Conservation (phyloP, 2,113 vertebrate genomes). For the Gopherus evgoodei region DNA sequence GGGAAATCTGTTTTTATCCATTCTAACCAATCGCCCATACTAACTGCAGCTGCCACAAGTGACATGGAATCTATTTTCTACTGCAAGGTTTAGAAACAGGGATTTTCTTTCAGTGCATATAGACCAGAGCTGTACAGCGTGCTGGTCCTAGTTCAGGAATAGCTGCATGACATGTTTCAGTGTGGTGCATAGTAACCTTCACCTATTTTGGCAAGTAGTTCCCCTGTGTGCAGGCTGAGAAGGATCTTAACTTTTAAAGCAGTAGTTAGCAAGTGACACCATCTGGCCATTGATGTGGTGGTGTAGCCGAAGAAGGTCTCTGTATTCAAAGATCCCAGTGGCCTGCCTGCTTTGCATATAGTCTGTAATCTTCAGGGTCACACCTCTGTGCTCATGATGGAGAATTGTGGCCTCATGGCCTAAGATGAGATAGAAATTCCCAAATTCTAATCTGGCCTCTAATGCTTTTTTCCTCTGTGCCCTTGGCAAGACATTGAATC, state of each 20-base stretch:
- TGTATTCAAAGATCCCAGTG: neutral
- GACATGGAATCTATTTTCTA: constrained; percentile 55
- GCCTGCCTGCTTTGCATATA: neutral
- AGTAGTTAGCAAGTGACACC: neutral
- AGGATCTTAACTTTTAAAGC: neutral
- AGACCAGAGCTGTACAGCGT: neutral
- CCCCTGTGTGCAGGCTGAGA: neutral
- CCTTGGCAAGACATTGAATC: neutral
- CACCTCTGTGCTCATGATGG: neutral
- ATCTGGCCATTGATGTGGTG: rapidly evolving
- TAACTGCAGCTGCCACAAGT: constrained; percentile 67
- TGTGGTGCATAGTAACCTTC: neutral
- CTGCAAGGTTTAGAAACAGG: neutral
- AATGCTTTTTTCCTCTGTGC: rapidly evolving
- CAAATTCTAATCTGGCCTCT: neutral
- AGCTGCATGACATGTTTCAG: neutral
- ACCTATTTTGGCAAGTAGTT: neutral
- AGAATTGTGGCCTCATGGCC: neutral
- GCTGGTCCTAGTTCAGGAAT: neutral
- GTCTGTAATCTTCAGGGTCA: rapidly evolving
- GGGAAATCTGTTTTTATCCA: constrained; percentile 78
- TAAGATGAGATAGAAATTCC: rapidly evolving
- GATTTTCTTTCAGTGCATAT: neutral
- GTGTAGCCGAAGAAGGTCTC: rapidly evolving
- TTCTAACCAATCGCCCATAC: constrained; percentile 68